phyloP scores from a whole-genome alignment of 2,797 vertebrate species.

The Hoplostethus mediterraneus region DNA sequence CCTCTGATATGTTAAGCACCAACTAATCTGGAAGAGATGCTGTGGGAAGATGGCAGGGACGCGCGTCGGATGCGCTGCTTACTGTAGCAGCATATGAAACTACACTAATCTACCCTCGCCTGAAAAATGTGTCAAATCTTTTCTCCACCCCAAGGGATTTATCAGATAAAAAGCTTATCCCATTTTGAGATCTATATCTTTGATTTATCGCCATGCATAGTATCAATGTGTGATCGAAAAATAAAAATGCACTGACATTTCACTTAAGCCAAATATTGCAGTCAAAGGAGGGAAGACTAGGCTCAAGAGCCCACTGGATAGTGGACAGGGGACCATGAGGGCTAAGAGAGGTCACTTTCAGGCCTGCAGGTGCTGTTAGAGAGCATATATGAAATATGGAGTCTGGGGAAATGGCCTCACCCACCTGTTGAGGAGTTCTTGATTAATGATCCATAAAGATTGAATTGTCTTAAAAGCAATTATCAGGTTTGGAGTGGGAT shows the following conservation, averaged over 20 bases:
- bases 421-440: slow-evolving; percentile 27
- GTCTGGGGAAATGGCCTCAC: slow-evolving; percentile 14
- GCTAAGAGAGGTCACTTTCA: background rate
- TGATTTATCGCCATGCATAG: background rate
- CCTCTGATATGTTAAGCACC: slow-evolving; percentile 30
- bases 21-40: slow-evolving; percentile 15
- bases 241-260: background rate
- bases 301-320: background rate
- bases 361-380: background rate
- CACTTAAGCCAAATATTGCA: background rate
- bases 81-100: background rate
- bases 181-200: background rate
- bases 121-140: background rate
- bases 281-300: no score
- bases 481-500: slow-evolving; percentile 20
- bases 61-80: background rate
- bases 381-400: slow-evolving; percentile 12
- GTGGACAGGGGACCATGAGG: background rate
- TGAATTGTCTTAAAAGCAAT: slow-evolving; percentile 41
- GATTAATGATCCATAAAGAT: slow-evolving; percentile 45
- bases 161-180: background rate
- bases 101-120: background rate
- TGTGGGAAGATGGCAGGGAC: slow-evolving; percentile 1
- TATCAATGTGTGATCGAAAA: background rate
- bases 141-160: background rate